Percentiles rank a stretch among this genome's conserved stretches.
phyloP scores from a whole-genome alignment of 2,113 vertebrate species.

The Prietella phreatophila region DNA sequence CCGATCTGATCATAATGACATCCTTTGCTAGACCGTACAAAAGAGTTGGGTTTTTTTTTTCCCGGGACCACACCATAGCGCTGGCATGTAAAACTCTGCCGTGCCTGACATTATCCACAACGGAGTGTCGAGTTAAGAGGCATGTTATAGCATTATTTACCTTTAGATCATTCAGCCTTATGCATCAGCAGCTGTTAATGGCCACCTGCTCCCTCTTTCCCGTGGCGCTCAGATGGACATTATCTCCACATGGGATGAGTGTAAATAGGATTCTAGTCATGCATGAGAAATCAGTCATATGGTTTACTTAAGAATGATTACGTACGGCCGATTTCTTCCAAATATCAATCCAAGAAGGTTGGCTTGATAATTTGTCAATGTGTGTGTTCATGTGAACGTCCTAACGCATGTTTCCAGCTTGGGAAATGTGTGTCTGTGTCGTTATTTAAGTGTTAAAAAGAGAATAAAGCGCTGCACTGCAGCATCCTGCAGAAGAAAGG shows the following conservation, averaged over 20 bases:
- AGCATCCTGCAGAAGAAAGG: slow-evolving; percentile 4
- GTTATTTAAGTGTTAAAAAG: neutral
- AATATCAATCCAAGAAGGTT: neutral
- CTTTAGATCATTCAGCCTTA: slow-evolving; percentile 37
- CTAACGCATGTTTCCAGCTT: neutral
- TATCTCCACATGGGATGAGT: slow-evolving; percentile 14
- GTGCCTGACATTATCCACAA: neutral
- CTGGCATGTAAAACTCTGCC: neutral
- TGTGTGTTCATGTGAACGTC: neutral
- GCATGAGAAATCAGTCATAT: neutral
- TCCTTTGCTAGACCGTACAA: neutral
- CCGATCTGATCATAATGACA: neutral
- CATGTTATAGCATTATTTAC: slow-evolving; percentile 35
- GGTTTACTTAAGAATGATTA: neutral
- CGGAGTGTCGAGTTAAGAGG: slow-evolving; percentile 15
- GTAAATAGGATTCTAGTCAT: slow-evolving; percentile 19
- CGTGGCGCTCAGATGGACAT: neutral
- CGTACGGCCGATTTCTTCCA: neutral
- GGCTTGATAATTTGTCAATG: neutral
- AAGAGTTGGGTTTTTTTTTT: neutral
- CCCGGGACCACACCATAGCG: neutral
- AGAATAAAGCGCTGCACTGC: slow-evolving; percentile 7
- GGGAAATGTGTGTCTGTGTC: neutral
- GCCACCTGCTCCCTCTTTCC: slow-evolving; percentile 40
- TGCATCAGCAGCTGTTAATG: slow-evolving; percentile 36